phyloP scores from a whole-genome alignment of 1,140 invertebrate genomes.

The Semibalanus balanoides region DNA sequence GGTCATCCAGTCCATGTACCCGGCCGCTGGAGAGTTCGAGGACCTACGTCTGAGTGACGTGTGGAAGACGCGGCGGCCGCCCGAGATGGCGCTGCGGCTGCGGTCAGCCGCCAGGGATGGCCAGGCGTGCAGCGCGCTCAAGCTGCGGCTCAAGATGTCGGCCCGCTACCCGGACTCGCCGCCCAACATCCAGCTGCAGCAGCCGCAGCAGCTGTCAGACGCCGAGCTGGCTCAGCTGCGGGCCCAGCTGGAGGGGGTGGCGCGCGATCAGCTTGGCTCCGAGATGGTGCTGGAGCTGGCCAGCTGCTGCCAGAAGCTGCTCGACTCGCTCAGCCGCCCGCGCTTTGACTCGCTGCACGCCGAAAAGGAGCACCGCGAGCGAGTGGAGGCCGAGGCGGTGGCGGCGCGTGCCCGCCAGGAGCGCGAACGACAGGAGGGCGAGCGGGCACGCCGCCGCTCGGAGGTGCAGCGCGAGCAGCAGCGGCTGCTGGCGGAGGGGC shows the following conservation, averaged over 20 bases:
- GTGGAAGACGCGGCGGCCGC: slow-evolving; percentile 18
- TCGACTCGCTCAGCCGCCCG: not conserved
- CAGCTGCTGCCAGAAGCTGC: not conserved
- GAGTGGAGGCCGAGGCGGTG: not conserved
- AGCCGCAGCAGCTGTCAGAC: not conserved
- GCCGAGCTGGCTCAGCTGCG: not conserved
- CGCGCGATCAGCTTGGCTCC: not conserved
- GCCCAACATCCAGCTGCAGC: not conserved
- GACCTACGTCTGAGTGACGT: slow-evolving; percentile 17
- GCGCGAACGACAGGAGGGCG: not conserved
- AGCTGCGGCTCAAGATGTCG: not conserved
- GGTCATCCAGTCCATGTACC: not conserved
- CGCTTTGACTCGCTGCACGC: not conserved
- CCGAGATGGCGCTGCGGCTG: slow-evolving; percentile 15
- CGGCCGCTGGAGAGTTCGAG: slow-evolving; percentile 12
- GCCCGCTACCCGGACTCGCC: not conserved
- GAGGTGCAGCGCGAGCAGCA: not conserved
- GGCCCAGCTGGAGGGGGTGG: not conserved
- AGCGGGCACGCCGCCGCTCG: not conserved
- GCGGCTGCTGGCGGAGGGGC: not conserved
- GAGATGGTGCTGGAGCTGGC: not conserved
- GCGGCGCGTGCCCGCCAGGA: not conserved
- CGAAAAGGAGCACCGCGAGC: not conserved
- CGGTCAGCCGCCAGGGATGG: not conserved
- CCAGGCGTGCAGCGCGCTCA: not conserved